phyloP scores from a whole-genome alignment of 2,797 vertebrate genomes.

The Glossophaga mutica region DNA sequence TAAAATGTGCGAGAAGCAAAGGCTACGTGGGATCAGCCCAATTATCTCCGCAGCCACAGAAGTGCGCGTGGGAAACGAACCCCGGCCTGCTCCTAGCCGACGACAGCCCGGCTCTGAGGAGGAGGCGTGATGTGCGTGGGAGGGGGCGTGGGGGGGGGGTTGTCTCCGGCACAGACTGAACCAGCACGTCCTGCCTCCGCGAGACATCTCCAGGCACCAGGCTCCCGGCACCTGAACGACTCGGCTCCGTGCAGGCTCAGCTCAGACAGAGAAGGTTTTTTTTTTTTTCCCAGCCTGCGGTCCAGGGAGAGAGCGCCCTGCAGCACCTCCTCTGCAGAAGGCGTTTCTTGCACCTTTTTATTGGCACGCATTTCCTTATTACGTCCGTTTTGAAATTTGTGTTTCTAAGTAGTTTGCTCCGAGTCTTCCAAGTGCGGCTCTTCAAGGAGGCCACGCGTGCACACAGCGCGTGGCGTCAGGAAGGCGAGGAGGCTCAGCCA shows the following conservation, averaged over 20 bases:
- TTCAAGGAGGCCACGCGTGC: background rate
- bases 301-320: background rate
- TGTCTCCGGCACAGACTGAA: slow-evolving; percentile 13
- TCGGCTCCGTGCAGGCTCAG: background rate
- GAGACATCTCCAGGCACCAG: slow-evolving; percentile 23
- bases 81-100: slow-evolving; percentile 51
- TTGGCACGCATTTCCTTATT: background rate
- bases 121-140: background rate
- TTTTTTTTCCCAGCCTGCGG: background rate
- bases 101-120: slow-evolving; percentile 49
- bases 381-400: background rate
- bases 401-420: background rate
- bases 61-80: slow-evolving; percentile 55
- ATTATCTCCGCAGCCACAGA: slow-evolving; percentile 66
- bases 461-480: background rate
- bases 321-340: background rate
- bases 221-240: background rate
- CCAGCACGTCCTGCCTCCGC: background rate
- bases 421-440: background rate
- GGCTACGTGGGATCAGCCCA: slow-evolving; percentile 59
- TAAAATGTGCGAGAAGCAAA: slow-evolving; percentile 69
- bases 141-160: background rate
- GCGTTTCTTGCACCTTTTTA: background rate
- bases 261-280: background rate
- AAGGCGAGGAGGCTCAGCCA: too few relatives aligned